Base-by-base conservation (phyloP, 2,888 invertebrate genomes). In the Platycheirus albimanus region DNA sequence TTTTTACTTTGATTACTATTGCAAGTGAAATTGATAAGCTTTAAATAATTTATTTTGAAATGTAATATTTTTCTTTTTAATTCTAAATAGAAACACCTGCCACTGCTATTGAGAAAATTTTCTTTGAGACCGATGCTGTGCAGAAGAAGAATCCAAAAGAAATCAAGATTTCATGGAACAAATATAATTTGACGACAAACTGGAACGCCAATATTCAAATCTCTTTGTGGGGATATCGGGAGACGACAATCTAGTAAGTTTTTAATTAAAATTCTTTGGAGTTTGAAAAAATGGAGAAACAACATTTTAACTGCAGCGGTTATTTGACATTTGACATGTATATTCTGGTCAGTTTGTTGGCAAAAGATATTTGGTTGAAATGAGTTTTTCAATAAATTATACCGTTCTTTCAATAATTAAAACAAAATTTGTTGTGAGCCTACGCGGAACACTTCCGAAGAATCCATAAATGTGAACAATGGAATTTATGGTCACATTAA, bases 201-300 rank as follows among this genome's bases (percentile, higher is more conserved):
- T 91, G 93, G 36, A 95, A 95, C 87, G 95, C 96, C 0, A 93
- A 93, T 52, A 93, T 98, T 0, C 94, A 94, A 85, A 95, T 98
- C 86, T 96, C 96, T 0, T 90, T 98, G 10, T 98, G 96, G 96
- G 98, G 98, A 0, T 98, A 98, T 91, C 93, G 95, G 61, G 98
- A 98, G 90, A 93, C 94, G 0, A 96, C 95, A 0, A 96, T 96
- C 72, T 87, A 89, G 89, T 89, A 85, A 85, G 86, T 85, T 19
- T 88, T 24, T 24, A 24, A 24, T 24, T 24, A 24, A 24, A 24
- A 24, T 24, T 24, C 3, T 24, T 24, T 24, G n/a, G n/a, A n/a
- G n/a, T 24, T 24, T 24, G 24, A 4, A 3, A 24, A 6, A n/a
- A n/a, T n/a, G n/a, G n/a, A n/a, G n/a, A n/a, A n/a, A n/a, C n/a